Conservation (phyloP, 92 coral and sea anemone species). For the Bergia sp. region DNA sequence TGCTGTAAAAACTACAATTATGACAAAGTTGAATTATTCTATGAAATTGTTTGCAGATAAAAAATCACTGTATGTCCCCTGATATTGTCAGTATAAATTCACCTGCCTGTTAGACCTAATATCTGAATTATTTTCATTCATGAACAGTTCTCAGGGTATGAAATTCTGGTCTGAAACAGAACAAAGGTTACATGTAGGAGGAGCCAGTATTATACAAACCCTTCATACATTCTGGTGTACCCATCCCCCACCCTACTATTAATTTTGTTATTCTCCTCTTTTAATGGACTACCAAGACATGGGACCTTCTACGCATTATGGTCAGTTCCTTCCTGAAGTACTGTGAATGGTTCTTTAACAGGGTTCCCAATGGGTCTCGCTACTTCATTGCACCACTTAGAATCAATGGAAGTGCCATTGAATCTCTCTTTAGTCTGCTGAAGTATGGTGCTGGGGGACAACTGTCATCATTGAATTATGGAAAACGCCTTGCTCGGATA, state of each 20-base stretch:
- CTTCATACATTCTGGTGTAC: too few species aligned
- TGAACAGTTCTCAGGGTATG: too few species aligned
- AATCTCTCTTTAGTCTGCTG: slow-evolving; percentile 34
- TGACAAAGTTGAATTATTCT: too few species aligned
- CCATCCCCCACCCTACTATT: too few species aligned
- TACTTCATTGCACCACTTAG: slow-evolving; percentile 47
- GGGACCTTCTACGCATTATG: slow-evolving; percentile 50
- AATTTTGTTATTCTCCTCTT: too few species aligned
- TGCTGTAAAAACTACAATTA: neutral
- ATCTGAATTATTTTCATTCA: too few species aligned
- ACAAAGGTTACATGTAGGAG: neutral
- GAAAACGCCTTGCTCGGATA: slow-evolving; percentile 20
- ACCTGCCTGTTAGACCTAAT: too few species aligned
- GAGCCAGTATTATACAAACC: neutral
- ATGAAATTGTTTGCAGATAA: too few species aligned
- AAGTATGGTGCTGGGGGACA: slow-evolving; percentile 50
- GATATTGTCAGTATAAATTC: too few species aligned
- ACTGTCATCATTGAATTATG: slow-evolving; percentile 38
- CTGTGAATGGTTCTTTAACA: slow-evolving; percentile 13
- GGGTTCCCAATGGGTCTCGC: neutral
- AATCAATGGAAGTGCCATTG: slow-evolving; percentile 47
- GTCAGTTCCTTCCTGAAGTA: slow-evolving; percentile 42
- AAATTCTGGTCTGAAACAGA: neutral
- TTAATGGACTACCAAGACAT: slow-evolving; percentile 25
- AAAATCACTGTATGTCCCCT: too few species aligned